Conservation (phyloP, 2,797 vertebrate species). For the Silurus lanzhouensis region DNA sequence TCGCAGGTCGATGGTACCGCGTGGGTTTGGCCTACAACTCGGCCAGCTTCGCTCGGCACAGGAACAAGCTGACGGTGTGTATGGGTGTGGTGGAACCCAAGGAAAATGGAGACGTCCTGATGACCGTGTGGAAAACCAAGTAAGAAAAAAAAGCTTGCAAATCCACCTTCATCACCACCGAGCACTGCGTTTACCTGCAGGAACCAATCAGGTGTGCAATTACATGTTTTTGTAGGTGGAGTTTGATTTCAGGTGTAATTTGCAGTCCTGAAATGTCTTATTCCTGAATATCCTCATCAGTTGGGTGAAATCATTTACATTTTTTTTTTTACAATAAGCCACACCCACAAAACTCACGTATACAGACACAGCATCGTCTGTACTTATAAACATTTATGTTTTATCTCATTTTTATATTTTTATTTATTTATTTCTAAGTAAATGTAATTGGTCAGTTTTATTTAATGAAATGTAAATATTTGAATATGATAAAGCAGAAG, state of each 20-base stretch:
- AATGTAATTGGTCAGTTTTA: too few species aligned
- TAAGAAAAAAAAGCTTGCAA: slow-evolving; percentile 50
- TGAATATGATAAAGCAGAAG: too few species aligned
- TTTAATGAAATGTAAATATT: too few species aligned
- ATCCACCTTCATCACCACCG: neutral
- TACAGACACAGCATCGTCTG: neutral
- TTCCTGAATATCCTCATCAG: neutral
- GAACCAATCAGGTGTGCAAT: too few species aligned
- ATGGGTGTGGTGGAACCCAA: slow-evolving; percentile 65
- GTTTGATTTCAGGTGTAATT: neutral
- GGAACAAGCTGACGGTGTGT: slow-evolving; percentile 66
- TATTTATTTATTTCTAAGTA: too few species aligned
- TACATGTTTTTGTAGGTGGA: neutral
- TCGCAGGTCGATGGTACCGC: slow-evolving; percentile 77
- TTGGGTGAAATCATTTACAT: too few species aligned
- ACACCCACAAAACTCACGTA: neutral
- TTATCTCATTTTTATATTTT: too few species aligned
- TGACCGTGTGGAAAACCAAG: slow-evolving; percentile 76
- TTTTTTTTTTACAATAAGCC: neutral
- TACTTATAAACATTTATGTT: too few species aligned
- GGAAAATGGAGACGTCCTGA: slow-evolving; percentile 70
- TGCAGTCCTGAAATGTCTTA: too few species aligned
- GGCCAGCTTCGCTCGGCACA: slow-evolving; percentile 62
- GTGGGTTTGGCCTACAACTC: slow-evolving; percentile 77
- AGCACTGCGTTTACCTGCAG: too few species aligned